Evolutionary conservation across 2,888 invertebrate genomes (phyloP).

Genomic region (Coenonympha arcania): DNA sequence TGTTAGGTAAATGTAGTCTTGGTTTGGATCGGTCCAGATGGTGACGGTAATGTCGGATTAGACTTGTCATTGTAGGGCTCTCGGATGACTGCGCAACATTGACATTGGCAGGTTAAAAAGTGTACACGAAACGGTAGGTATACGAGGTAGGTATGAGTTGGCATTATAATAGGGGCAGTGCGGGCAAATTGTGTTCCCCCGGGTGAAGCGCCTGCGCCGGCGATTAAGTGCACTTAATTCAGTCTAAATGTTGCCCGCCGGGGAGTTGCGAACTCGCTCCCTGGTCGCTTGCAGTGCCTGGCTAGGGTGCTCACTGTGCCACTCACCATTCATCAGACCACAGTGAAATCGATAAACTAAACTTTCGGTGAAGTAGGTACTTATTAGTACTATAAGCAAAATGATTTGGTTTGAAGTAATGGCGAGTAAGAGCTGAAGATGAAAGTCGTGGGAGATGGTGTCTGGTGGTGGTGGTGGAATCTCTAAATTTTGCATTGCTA

Average conservation of each 20-base stretch:
- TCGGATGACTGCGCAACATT: no score
- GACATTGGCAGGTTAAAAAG: no score
- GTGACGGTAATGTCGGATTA: no score
- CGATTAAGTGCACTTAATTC: constrained; percentile 69
- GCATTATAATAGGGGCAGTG: constrained; percentile 29
- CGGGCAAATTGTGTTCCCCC: constrained; percentile 40
- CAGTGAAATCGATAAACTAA: not conserved
- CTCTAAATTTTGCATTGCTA: no score
- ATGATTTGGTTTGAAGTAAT: no score
- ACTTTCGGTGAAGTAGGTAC: not conserved
- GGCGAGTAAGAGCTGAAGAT: no score
- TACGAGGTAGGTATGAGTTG: constrained; percentile 21
- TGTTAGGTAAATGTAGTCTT: not conserved
- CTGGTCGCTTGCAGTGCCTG: constrained; percentile 17
- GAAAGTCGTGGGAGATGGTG: no score
- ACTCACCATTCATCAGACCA: not conserved
- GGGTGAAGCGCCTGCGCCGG: constrained; percentile 54
- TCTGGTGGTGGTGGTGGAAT: no score
- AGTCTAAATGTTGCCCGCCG: constrained; percentile 57
- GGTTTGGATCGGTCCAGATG: no score
- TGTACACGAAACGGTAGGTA: not conserved
- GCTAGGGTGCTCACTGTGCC: constrained; percentile 19
- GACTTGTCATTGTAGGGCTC: no score
- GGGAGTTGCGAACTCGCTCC: constrained; percentile 26
- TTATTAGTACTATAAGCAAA: no score